These are phyloP conservation scores for Zeus faber DNA, from an alignment of 2,113 vertebrate species.

Conservation along the genomic window DNA sequence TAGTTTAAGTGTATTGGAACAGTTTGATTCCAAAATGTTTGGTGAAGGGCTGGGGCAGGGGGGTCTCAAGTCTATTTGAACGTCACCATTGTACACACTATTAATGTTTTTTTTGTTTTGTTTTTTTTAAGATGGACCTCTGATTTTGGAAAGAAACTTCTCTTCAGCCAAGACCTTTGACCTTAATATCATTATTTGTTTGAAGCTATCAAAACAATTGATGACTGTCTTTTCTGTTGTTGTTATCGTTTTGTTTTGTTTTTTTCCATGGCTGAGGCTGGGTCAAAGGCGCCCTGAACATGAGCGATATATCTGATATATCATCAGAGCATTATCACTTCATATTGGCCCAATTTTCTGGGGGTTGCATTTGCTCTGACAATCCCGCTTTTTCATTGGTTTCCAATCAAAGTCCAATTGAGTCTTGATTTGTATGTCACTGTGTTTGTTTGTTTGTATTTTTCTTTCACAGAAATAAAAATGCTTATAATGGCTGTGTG, in stretches of 20 bases:
- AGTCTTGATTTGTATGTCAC: conserved; percentile 56
- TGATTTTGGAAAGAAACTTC: neutral
- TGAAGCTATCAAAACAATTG: neutral
- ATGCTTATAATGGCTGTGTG: conserved; percentile 72
- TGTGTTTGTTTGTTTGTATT: conserved; percentile 40
- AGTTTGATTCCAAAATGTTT: neutral
- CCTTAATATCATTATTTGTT: neutral
- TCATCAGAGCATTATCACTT: too few species aligned
- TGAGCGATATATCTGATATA: too few species aligned
- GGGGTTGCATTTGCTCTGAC: conserved; percentile 57
- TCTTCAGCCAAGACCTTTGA: neutral
- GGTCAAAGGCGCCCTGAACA: neutral
- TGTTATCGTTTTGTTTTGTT: neutral
- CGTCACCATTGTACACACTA: neutral
- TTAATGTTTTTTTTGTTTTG: conserved; percentile 11
- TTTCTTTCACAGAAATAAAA: conserved; percentile 66
- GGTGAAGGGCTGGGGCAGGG: too few species aligned
- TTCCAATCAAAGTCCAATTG: conserved; percentile 32
- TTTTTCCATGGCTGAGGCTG: neutral
- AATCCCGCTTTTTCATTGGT: conserved; percentile 53
- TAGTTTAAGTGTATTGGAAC: conserved; percentile 39
- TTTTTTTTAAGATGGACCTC: neutral
- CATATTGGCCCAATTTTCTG: neutral
- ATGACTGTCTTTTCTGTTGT: too few species aligned
- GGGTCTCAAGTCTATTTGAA: neutral